These are phyloP conservation scores for Colletes latitarsis DNA, from an alignment of 1,140 invertebrate species.

Conservation along the genomic window DNA sequence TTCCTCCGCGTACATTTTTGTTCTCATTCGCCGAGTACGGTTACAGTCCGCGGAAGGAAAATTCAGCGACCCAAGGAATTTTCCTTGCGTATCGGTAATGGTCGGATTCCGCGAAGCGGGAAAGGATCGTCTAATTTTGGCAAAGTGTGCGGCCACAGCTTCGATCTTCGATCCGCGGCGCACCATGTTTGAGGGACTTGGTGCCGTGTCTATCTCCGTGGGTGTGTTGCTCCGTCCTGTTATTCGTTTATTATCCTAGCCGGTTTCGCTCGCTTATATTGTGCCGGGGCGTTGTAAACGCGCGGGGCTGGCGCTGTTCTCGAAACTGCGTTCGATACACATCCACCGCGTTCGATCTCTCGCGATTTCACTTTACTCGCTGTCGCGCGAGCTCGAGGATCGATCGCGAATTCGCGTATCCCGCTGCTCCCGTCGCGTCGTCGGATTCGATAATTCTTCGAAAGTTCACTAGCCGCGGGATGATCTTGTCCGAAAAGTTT, in stretches of 20 bases:
- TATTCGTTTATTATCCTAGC: conserved; percentile 69
- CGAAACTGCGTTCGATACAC: not conserved
- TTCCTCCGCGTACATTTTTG: no score
- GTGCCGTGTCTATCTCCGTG: conserved; percentile 19
- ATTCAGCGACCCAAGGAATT: not conserved
- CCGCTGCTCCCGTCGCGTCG: no score
- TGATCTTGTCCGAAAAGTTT: not conserved
- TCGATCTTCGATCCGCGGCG: conserved; percentile 25
- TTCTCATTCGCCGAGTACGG: no score
- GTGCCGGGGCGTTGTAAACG: conserved; percentile 55
- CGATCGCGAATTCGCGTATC: not conserved
- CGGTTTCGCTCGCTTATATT: conserved; percentile 63
- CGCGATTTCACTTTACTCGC: not conserved
- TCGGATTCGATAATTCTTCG: not conserved
- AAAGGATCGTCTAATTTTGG: conserved; percentile 62
- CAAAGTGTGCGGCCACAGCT: conserved; percentile 26
- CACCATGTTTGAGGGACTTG: conserved; percentile 2
- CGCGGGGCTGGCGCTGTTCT: conserved; percentile 25
- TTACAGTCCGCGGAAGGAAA: no score
- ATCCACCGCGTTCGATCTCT: conserved; percentile 6
- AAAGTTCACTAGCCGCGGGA: not conserved
- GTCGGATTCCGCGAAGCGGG: conserved; percentile 9
- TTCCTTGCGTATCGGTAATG: not conserved
- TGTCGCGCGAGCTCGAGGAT: conserved; percentile 5
- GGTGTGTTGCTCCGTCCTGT: conserved; percentile 47